Evolutionary conservation across 2,113 vertebrate genomes (phyloP).

Genomic region (Thryonomys swinderianus): DNA sequence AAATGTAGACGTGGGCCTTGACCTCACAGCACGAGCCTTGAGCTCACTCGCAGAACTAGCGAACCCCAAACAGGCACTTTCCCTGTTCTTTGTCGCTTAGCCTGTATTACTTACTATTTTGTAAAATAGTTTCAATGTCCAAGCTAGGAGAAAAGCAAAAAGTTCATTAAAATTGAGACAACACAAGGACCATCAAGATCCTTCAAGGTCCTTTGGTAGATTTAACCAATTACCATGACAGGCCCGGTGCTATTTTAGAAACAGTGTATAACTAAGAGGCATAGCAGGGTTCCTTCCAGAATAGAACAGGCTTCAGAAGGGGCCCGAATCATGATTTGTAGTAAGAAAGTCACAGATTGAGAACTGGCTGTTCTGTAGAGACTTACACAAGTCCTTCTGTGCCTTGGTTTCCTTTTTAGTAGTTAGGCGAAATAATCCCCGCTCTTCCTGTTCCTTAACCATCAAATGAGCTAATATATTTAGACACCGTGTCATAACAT

Average conservation of each 20-base stretch:
- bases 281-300: not conserved
- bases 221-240: not conserved
- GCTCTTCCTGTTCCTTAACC: not conserved
- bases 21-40: not conserved
- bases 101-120: not conserved
- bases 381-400: not conserved
- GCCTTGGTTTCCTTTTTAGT: not conserved
- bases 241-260: not conserved
- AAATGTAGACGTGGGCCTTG: not conserved
- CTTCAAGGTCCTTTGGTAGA: not conserved
- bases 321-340: not conserved
- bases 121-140: not conserved
- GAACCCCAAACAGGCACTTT: not conserved
- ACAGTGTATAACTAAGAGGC: not conserved
- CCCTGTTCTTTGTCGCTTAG: not conserved
- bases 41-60: not conserved
- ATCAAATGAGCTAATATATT: not conserved
- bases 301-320: not conserved
- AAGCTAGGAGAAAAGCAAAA: not conserved
- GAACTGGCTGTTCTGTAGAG: not conserved
- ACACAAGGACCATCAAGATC: not conserved
- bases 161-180: slow-evolving; percentile 45
- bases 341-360: not conserved
- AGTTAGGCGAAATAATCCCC: not conserved
- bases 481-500: not conserved